phyloP scores from a whole-genome alignment of 2,113 vertebrate species.

The Rhynchopsitta pachyrhyncha region DNA sequence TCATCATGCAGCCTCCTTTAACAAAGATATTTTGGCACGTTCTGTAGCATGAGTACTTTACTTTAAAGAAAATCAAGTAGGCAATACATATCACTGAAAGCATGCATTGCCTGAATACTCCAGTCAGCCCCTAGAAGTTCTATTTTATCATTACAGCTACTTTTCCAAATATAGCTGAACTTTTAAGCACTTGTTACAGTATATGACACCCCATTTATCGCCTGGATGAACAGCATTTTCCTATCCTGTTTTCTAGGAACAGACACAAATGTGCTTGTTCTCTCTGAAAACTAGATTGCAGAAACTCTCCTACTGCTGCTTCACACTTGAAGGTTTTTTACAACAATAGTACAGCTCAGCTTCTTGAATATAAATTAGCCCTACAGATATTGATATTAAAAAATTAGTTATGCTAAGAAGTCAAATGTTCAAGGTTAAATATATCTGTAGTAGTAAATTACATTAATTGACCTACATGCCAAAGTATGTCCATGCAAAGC shows the following conservation, averaged over 20 bases:
- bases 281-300: neutral
- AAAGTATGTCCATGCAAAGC: neutral
- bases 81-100: neutral
- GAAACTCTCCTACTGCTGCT: neutral
- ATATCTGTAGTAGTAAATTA: neutral
- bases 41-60: neutral
- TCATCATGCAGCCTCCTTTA: neutral
- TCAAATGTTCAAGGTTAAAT: conserved; percentile 5
- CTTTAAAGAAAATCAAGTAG: neutral
- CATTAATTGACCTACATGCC: neutral
- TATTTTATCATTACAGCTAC: neutral
- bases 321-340: neutral
- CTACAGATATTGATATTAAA: neutral
- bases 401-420: neutral
- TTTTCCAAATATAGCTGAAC: neutral
- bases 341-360: neutral
- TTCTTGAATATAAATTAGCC: neutral
- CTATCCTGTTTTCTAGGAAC: neutral
- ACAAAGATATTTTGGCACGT: neutral
- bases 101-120: neutral
- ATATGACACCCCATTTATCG: neutral
- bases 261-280: neutral
- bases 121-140: neutral
- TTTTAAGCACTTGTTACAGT: neutral
- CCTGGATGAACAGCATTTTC: neutral